Evolutionary conservation across 2,113 vertebrate genomes (phyloP).

Genomic region (Elgaria multicarinata): DNA sequence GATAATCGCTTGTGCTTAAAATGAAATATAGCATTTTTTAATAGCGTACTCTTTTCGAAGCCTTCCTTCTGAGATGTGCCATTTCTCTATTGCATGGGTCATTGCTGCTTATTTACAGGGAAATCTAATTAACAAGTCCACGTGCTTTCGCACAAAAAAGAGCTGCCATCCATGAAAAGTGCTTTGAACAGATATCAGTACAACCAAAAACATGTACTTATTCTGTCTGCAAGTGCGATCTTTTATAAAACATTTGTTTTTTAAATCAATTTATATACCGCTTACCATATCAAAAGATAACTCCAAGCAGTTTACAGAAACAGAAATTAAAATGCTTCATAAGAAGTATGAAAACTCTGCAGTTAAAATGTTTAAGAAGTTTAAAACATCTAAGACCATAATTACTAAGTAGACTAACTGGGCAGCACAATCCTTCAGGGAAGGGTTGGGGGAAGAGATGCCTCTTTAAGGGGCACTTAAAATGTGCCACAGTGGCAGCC

Average conservation of each 20-base stretch:
- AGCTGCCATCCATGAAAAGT: not conserved
- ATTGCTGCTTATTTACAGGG: slow-evolving; percentile 24
- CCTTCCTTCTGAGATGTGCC: not conserved
- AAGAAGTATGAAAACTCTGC: too few relatives aligned
- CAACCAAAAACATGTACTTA: not conserved
- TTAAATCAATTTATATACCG: too few relatives aligned
- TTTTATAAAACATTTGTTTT: not conserved
- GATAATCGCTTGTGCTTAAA: slow-evolving; percentile 29
- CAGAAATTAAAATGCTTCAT: too few relatives aligned
- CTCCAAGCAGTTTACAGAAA: too few relatives aligned
- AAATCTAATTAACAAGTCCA: slow-evolving; percentile 26
- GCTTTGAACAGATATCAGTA: not conserved
- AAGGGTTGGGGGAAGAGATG: too few relatives aligned
- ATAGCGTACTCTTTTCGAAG: not conserved
- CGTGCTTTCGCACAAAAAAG: not conserved
- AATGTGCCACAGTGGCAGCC: too few relatives aligned
- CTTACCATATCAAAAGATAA: too few relatives aligned
- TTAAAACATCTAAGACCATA: too few relatives aligned
- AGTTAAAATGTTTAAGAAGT: too few relatives aligned
- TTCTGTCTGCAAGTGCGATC: not conserved
- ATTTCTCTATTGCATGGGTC: slow-evolving; percentile 14
- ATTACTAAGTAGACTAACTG: too few relatives aligned
- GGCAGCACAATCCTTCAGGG: too few relatives aligned
- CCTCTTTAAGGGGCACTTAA: too few relatives aligned
- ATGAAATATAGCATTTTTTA: slow-evolving; percentile 33